These are phyloP conservation scores for Macropis europaea DNA, from an alignment of 2,888 invertebrate genomes.

Conservation along the genomic window DNA sequence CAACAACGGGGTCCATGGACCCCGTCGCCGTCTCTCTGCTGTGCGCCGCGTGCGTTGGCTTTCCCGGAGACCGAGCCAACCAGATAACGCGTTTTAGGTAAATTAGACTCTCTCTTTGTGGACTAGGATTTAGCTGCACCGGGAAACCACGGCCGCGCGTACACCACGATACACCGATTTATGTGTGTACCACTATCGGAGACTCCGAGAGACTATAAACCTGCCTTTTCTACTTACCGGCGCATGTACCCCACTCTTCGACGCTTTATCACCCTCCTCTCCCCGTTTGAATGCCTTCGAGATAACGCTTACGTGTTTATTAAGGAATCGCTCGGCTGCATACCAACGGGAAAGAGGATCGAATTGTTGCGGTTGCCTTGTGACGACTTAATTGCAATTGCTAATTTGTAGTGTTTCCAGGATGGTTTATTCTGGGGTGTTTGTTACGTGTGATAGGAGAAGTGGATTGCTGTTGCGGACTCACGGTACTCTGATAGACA, in stretches of 20 bases:
- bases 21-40: slow-evolving; percentile 56
- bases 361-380: too few species aligned
- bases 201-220: slow-evolving; percentile 22
- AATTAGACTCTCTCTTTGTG: slow-evolving; percentile 62
- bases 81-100: slow-evolving; percentile 69
- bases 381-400: too few species aligned
- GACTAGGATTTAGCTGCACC: slow-evolving; percentile 34
- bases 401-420: too few species aligned
- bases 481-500: too few species aligned
- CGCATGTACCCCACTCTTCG: neutral
- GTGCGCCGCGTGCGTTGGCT: slow-evolving; percentile 48
- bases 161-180: slow-evolving; percentile 32
- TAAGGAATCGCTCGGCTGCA: too few species aligned
- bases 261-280: slow-evolving; percentile 19
- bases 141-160: slow-evolving; percentile 28
- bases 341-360: too few species aligned
- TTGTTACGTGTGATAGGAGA: too few species aligned
- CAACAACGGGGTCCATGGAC: slow-evolving; percentile 68
- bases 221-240: slow-evolving; percentile 8
- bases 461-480: too few species aligned
- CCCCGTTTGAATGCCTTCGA: neutral
- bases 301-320: slow-evolving; percentile 35
- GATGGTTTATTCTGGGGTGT: too few species aligned
- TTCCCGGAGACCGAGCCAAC: slow-evolving; percentile 49
- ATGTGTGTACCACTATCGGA: slow-evolving; percentile 29